Evolutionary conservation across 2,113 vertebrate genomes (phyloP), one percentile per base, ranked within the genome.

Genomic region (Gavia stellata): DNA sequence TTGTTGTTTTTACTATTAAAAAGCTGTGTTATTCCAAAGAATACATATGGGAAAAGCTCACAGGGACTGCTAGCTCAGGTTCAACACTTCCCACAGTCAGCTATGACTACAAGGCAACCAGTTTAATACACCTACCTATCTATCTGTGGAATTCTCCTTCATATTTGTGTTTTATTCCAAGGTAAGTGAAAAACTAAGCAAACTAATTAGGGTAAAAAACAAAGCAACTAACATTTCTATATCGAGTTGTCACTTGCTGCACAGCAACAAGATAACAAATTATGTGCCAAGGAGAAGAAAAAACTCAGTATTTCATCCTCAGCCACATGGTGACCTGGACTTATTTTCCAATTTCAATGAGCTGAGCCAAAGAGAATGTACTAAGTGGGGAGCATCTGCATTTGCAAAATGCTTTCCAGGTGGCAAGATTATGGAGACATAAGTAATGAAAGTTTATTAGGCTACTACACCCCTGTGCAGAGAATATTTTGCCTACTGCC

Each of bases 41-140:
- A 59, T 53, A 42, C 1, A 1, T 20, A 49, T 1, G 8, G 17
- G 10, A 42, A 74, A 90, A 74, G 8, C 12, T 62, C 9, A 18
- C 0, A 0, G 33, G 67, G 53, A 18, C 16, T 0, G 1, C 2
- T 3, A 53, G 5, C 14, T 86, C 28, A 66, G 24, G 23, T 71
- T 86, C 72, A 71, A 36, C 25, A 14, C n/a, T 55, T 73, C 17
- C 45, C 84, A 31, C 20, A 77, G 49, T 58, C 67, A 70, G 34
- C n/a, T 82, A 3, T 0, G 3, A 31, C 44, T 68, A 10, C 9
- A 40, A 67, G 15, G 7, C 33, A 71, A 25, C 11, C 11, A 44
- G 19, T 63, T 5, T 23, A 38, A 71, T 21, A n/a, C 5, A 49
- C 5, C 7, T 12, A 21, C 5, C 38, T 34, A 12, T 18, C 15